phyloP scores from a whole-genome alignment of 1,140 invertebrate genomes.

The Aphaenogaster ashmeadi region DNA sequence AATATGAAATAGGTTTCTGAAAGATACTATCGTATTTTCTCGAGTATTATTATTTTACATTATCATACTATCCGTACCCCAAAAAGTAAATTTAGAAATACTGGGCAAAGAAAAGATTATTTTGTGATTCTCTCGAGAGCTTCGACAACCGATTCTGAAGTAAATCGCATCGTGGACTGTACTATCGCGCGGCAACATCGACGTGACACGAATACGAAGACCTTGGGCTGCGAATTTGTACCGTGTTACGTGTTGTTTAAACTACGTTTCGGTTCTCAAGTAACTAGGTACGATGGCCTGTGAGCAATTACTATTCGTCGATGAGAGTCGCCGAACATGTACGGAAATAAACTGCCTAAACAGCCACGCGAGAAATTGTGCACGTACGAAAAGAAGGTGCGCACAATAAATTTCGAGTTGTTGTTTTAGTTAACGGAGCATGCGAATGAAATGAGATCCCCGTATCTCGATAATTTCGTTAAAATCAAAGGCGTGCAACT shows the following conservation, averaged over 20 bases:
- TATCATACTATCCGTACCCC: neutral
- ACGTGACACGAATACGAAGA: slow-evolving; percentile 69
- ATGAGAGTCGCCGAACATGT: slow-evolving; percentile 33
- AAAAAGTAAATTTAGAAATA: slow-evolving; percentile 23
- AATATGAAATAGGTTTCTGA: neutral
- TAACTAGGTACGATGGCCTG: slow-evolving; percentile 54
- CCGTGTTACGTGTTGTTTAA: slow-evolving; percentile 60
- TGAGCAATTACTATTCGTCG: slow-evolving; percentile 67
- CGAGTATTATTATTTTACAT: slow-evolving; percentile 2
- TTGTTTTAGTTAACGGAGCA: slow-evolving; percentile 20
- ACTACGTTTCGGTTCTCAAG: slow-evolving; percentile 51
- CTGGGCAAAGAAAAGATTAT: neutral
- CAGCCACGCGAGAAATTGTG: slow-evolving; percentile 32
- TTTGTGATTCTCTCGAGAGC: slow-evolving; percentile 56
- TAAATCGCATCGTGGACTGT: slow-evolving; percentile 67
- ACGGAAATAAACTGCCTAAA: slow-evolving; percentile 31
- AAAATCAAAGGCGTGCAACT: neutral
- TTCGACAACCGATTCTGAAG: slow-evolving; percentile 41
- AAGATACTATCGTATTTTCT: neutral
- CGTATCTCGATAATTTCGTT: neutral
- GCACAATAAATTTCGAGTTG: neutral
- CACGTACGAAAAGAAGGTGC: slow-evolving; percentile 12
- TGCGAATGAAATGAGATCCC: neutral
- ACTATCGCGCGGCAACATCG: slow-evolving; percentile 44
- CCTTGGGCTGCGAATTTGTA: slow-evolving; percentile 21